Base-by-base conservation (phyloP, 2,888 invertebrate genomes). In the Dromius quadrimaculatus region DNA sequence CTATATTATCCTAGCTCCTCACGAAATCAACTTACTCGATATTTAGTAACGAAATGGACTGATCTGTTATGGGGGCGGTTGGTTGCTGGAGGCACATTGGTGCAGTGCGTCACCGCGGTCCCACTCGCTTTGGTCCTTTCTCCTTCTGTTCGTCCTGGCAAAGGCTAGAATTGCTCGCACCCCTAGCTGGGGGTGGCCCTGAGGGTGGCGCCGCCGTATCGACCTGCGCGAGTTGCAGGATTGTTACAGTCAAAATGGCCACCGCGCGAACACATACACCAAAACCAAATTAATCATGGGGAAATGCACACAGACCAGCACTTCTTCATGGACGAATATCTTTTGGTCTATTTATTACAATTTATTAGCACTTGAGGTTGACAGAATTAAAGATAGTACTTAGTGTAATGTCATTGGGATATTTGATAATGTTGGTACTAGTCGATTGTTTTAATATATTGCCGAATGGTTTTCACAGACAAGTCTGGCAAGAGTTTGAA, bases 201-300 rank as follows among this genome's bases (percentile, higher is more conserved):
- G 41, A 11, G 41, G 41, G 41, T 41, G 41, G 75, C 63, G 71
- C 45, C 74, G 74, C 11, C 23, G 57, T 66, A 79, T 80, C 80
- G 81, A 80, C 79, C 81, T 79, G 80, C 79, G 80, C 73, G 63
- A 41, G n/a, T n/a, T n/a, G n/a, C n/a, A n/a, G n/a, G 45, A 57
- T 19, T 63, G 65, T 65, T 22, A 65, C 65, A 50, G n/a, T 65
- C 65, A 65, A 65, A 65, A 65, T 65, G 65, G 65, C 65, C 32
- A 20, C 65, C 65, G 11, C 45, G 23, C 36, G 34, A 43, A 41
- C 13, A 41, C 43, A 17, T 22, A 22, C 34, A 34, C n/a, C 34
- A n/a, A 19, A 43, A 69, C 68, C 6, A 59, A 69, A 69, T 69
- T 69, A 69, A 69, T 69, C 68, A 69, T 50, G 34, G 32, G 32